Conservation (phyloP, 92 coral and sea anemone genomes). For the Epizoanthus illoricatus region DNA sequence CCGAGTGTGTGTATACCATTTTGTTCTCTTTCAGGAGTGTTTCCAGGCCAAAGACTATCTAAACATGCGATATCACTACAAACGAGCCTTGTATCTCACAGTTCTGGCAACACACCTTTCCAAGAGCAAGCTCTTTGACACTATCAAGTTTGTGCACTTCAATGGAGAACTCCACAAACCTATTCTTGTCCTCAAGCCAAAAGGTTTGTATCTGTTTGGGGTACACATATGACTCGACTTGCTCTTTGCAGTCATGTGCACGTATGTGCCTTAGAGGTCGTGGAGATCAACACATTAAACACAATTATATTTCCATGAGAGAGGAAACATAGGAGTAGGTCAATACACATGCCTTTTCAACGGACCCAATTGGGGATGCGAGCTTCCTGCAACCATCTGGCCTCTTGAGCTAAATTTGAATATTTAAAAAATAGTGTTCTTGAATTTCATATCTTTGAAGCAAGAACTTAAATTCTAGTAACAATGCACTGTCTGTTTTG, state of each 20-base stretch:
- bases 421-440: too few species aligned
- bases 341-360: too few species aligned
- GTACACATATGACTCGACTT: too few species aligned
- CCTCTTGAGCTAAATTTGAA: too few species aligned
- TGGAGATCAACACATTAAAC: too few species aligned
- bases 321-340: too few species aligned
- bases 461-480: too few species aligned
- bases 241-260: not conserved
- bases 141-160: slow-evolving; percentile 70
- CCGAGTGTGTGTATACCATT: not conserved
- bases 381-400: too few species aligned
- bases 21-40: slow-evolving; percentile 60
- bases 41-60: slow-evolving; percentile 86
- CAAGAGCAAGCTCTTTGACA: slow-evolving; percentile 73
- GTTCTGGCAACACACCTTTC: slow-evolving; percentile 64
- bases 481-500: too few species aligned
- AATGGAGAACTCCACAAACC: slow-evolving; percentile 85
- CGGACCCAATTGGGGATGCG: too few species aligned
- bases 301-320: too few species aligned
- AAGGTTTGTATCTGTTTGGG: slow-evolving; percentile 44
- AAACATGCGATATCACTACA: slow-evolving; percentile 86
- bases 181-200: slow-evolving; percentile 79
- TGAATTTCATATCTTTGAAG: too few species aligned
- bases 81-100: slow-evolving; percentile 82
- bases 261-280: not conserved